These are phyloP conservation scores for Craseonycteris thonglongyai DNA, from an alignment of 2,113 vertebrate genomes.

Conservation along the genomic window DNA sequence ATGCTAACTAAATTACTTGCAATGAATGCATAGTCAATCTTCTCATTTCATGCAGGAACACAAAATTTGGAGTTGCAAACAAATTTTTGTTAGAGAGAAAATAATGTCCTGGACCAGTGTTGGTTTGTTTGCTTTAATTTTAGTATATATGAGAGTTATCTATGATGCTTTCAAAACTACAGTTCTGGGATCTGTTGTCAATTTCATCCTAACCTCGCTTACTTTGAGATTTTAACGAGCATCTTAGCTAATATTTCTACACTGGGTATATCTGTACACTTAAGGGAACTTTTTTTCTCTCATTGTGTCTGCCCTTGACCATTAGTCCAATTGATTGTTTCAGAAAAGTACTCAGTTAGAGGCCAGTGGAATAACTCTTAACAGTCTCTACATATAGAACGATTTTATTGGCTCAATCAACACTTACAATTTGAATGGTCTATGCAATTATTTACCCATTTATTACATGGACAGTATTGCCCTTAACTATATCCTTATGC, in stretches of 20 bases:
- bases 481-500: background rate
- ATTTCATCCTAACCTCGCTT: background rate
- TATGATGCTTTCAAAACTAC: background rate
- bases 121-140: background rate
- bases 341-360: background rate
- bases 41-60: background rate
- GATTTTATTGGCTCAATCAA: background rate
- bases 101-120: background rate
- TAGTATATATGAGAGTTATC: background rate
- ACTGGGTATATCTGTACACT: background rate
- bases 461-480: background rate
- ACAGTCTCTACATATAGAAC: background rate
- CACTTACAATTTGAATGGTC: background rate
- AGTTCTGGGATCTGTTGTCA: background rate
- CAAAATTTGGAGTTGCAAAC: background rate
- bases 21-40: background rate
- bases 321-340: background rate
- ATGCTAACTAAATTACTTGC: background rate
- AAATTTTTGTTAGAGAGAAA: background rate
- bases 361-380: background rate
- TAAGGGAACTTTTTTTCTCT: background rate
- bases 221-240: background rate
- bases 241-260: background rate
- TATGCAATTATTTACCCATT: background rate
- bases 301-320: background rate